phyloP scores from a whole-genome alignment of 2,888 invertebrate genomes.

The Heterodera filipjevi region DNA sequence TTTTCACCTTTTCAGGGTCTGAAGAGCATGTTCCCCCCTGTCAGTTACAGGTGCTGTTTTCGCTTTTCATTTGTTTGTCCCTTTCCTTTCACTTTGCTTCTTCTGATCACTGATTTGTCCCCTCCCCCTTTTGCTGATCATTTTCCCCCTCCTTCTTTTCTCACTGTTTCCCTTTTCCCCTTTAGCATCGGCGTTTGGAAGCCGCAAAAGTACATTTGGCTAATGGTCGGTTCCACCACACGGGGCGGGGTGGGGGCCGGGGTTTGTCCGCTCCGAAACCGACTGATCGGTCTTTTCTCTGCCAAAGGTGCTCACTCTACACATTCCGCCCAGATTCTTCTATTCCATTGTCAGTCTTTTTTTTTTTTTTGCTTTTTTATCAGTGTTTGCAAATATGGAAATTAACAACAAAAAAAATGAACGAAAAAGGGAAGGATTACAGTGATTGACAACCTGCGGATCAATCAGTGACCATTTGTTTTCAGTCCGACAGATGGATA shows the following conservation, averaged over 20 bases:
- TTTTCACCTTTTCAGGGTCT: slow-evolving; percentile 39
- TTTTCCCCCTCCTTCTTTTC: too few species aligned
- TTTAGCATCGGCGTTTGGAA: slow-evolving; percentile 59
- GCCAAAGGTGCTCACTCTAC: slow-evolving; percentile 46
- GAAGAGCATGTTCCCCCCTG: slow-evolving; percentile 56
- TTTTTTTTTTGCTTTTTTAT: slow-evolving; percentile 16
- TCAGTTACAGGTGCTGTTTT: slow-evolving; percentile 52
- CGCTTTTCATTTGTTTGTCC: not conserved
- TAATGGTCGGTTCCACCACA: slow-evolving; percentile 44
- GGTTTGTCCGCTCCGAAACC: not conserved
- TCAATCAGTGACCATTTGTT: not conserved
- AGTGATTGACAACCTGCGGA: too few species aligned
- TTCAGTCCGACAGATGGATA: not conserved
- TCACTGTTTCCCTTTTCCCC: slow-evolving; percentile 27
- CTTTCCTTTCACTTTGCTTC: not conserved
- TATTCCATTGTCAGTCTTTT: slow-evolving; percentile 46
- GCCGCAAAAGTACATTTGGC: slow-evolving; percentile 60
- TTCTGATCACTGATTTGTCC: slow-evolving; percentile 36
- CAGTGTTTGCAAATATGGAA: not conserved
- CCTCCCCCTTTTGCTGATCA: not conserved
- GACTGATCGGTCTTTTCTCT: not conserved
- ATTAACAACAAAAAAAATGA: too few species aligned
- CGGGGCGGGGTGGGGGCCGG: not conserved
- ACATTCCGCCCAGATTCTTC: slow-evolving; percentile 56
- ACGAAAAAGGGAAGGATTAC: too few species aligned